Evolutionary conservation across 2,888 invertebrate genomes (phyloP), one percentile per base, ranked within the genome.

Genomic region (Diaphora mendica): DNA sequence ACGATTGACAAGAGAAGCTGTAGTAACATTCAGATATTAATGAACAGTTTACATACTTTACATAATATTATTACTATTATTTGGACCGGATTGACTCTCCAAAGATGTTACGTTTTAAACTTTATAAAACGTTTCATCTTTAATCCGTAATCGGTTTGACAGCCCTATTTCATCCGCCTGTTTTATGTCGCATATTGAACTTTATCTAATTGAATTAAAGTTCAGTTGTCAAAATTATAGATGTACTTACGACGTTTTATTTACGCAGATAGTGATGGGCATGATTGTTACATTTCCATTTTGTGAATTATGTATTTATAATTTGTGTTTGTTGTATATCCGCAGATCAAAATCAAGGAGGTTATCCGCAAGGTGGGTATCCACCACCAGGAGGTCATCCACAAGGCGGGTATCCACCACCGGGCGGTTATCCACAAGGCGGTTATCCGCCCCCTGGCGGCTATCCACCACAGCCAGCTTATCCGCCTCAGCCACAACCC

Each of bases 261-360:
- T 11, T 2, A n/a, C 3, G 5, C 0, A 13, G 3, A 13, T 26
- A 59, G 15, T 26, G n/a, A 20, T 72, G 42, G 67, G 67, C 72
- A 62, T 62, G 68, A 44, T 68, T 68, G 68, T 72, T 8, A 62
- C 7, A 64, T 39, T 20, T 44, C 26, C 11, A 20, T 3, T 30
- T 23, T 26, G 17, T 44, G 30, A n/a, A 59, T 33, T 23, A 8
- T 42, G 3, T 4, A 15, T 44, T 15, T 44, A 3, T 33, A 66
- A 51, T 59, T n/a, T n/a, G n/a, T 42, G 15, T 71, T 42, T 71
- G 20, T 66, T 55, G 7, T 30, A 55, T 55, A 68, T 64, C 68
- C 67, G 67, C 90, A 93, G 93, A 93, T 88, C 93, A 92, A 79
- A 91, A 91, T 85, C 93, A 90, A 94, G 96, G 89, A 23, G 89